These are phyloP conservation scores for Halocynthia roretzi DNA, from an alignment of 23 tunicate genomes.

Conservation along the genomic window DNA sequence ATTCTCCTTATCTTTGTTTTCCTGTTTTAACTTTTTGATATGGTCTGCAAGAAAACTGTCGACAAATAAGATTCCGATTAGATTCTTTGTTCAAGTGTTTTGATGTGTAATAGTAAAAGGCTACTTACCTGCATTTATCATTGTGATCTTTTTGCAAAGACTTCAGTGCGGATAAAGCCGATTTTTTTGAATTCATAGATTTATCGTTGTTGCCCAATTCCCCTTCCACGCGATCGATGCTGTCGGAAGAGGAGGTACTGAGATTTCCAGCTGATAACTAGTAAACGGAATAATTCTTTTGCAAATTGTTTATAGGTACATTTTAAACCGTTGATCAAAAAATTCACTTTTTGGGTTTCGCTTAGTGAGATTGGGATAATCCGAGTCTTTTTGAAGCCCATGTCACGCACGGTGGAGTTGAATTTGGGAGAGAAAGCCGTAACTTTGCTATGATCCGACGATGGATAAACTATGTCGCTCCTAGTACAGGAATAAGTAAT, in stretches of 20 bases:
- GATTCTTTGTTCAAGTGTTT: background rate
- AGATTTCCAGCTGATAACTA: background rate
- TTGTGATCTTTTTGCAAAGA: conserved; percentile 54
- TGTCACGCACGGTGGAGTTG: too few relatives aligned
- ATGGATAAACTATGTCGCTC: too few relatives aligned
- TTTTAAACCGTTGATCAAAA: too few relatives aligned
- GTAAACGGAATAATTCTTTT: too few relatives aligned
- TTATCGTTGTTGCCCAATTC: background rate
- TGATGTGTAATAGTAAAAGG: background rate
- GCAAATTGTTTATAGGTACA: too few relatives aligned
- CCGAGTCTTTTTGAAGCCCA: too few relatives aligned
- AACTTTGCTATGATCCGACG: too few relatives aligned
- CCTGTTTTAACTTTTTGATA: conserved; percentile 51
- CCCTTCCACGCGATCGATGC: background rate
- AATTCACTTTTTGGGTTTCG: too few relatives aligned
- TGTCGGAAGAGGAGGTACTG: conserved; percentile 1
- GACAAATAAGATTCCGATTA: background rate
- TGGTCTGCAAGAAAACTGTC: conserved; percentile 47
- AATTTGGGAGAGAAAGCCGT: too few relatives aligned
- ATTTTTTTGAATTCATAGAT: conserved; percentile 3
- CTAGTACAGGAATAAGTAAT: too few relatives aligned
- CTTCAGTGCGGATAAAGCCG: conserved; percentile 63
- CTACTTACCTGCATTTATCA: conserved; percentile 35
- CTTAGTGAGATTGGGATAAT: too few relatives aligned
- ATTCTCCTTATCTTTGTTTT: conserved; percentile 49